Conservation (phyloP, 2,113 vertebrate genomes). For the Gracilinanus agilis region DNA sequence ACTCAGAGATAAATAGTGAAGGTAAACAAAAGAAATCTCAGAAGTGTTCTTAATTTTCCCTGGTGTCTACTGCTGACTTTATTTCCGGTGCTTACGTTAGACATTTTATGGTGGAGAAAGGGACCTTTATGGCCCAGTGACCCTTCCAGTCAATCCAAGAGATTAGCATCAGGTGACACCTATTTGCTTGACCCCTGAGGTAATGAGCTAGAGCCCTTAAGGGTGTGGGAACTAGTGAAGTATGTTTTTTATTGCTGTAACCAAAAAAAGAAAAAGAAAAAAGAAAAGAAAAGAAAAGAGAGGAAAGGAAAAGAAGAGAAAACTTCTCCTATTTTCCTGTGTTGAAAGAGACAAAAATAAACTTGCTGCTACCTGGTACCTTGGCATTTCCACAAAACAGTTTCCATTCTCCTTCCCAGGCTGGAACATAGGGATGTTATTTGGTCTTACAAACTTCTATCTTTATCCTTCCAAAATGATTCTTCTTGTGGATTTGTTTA, state of each 20-base stretch:
- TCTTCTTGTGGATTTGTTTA: neutral
- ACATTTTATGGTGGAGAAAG: neutral
- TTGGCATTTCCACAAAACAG: conserved; percentile 6
- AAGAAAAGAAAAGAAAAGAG: too few species aligned
- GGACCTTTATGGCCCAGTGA: neutral
- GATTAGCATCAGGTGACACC: neutral
- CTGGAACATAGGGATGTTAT: neutral
- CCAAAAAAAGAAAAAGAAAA: too few species aligned
- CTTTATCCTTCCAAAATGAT: neutral
- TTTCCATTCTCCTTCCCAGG: conserved; percentile 11
- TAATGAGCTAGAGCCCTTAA: neutral
- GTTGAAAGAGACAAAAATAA: neutral
- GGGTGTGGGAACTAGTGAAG: conserved; percentile 26
- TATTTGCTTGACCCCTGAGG: neutral
- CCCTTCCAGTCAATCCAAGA: too few species aligned
- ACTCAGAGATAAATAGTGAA: conserved; percentile 14
- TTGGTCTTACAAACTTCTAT: neutral
- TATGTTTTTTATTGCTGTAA: neutral
- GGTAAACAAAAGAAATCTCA: conserved; percentile 43
- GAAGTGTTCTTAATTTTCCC: neutral
- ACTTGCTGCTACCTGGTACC: conserved; percentile 10
- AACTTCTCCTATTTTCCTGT: neutral
- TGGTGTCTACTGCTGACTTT: neutral
- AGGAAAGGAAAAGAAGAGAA: too few species aligned
- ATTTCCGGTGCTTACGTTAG: neutral